Base-by-base conservation (phyloP, 2,888 invertebrate genomes). In the Dexiosoma caninum region DNA sequence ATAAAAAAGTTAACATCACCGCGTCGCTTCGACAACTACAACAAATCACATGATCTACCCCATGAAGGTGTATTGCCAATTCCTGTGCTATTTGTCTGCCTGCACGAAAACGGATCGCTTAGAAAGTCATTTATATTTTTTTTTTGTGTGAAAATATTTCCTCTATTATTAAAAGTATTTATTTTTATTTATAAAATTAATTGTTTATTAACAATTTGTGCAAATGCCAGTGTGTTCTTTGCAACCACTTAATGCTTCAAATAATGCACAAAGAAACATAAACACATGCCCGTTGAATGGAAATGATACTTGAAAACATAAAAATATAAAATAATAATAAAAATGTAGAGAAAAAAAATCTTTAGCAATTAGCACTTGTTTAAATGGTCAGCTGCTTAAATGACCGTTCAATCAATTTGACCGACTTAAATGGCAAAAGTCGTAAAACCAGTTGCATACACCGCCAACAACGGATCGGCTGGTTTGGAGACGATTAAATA, bases 401-500 rank as follows among this genome's bases (percentile, higher is more conserved):
- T 57, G 82, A 78, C 35, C 64, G 80, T 66, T 79, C 83, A 83
- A 79, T 82, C 83, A 84, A 82, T 83, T 64, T 84, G 84, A 83
- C 84, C 84, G 84, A 84, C 83, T 84, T 83, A 83, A 83, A 83
- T 83, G 83, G 83, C 81, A 82, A 83, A 83, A 84, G 84, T 82
- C 83, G 82, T 66, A 21, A 62, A 83, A 84, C 84, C 80, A 67
- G 84, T 83, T 84, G 53, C 53, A 46, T 53, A 64, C 27, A 71
- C 42, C 40, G 59, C 35, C 51, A 69, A n/a, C n/a, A n/a, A 30
- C 51, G 60, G 21, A 53, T 66, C 32, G 57, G 21, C 21, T 55
- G 51, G 27, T 9, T 49, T 37, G 37, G 37, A 37, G 46, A 10
- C 14, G 37, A 37, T 9, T 27, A 53, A 32, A 16, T 27, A 37